Evolutionary conservation across 1,140 invertebrate species (phyloP).

Genomic region (Drosophila nasuta): DNA sequence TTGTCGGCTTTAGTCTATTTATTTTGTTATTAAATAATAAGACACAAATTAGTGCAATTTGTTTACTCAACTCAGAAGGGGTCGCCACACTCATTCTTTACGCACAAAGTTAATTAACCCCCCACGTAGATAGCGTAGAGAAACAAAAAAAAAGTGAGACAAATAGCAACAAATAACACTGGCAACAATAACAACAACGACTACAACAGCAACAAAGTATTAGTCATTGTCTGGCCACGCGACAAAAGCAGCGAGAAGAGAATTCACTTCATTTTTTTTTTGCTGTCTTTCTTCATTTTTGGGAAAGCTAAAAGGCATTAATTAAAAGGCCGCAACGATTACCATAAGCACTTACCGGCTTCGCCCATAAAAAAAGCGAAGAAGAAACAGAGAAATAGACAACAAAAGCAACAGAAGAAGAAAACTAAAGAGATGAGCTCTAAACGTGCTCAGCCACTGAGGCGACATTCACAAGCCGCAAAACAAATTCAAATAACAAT

Average conservation of each 20-base stretch:
- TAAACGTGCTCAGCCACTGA: constrained; percentile 64
- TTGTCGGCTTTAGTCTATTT: constrained; percentile 69
- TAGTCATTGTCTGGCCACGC: constrained; percentile 79
- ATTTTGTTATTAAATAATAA: constrained; percentile 83
- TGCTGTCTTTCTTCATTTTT: constrained; percentile 18
- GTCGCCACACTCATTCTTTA: constrained; percentile 24
- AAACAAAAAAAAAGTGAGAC: constrained; percentile 11
- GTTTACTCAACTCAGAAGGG: constrained; percentile 58
- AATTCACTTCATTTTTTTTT: neutral
- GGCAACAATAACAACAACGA: constrained; percentile 32
- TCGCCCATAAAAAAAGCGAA: constrained; percentile 14
- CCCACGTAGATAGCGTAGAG: constrained; percentile 47
- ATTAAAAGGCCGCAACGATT: constrained; percentile 67
- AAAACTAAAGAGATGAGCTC: constrained; percentile 43
- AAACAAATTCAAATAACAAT: constrained; percentile 36
- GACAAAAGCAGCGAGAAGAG: constrained; percentile 32
- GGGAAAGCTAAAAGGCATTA: constrained; percentile 74
- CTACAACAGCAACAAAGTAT: constrained; percentile 44
- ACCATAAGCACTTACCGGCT: constrained; percentile 41
- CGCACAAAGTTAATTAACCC: constrained; percentile 65
- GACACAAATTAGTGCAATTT: constrained; percentile 82
- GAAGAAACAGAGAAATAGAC: constrained; percentile 28
- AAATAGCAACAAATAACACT: constrained; percentile 1
- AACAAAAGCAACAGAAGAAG: neutral
- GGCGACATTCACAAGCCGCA: constrained; percentile 44